These are phyloP conservation scores for Scolopax bukidnonensis DNA, from an alignment of 2,797 vertebrate species.

Conservation along the genomic window DNA sequence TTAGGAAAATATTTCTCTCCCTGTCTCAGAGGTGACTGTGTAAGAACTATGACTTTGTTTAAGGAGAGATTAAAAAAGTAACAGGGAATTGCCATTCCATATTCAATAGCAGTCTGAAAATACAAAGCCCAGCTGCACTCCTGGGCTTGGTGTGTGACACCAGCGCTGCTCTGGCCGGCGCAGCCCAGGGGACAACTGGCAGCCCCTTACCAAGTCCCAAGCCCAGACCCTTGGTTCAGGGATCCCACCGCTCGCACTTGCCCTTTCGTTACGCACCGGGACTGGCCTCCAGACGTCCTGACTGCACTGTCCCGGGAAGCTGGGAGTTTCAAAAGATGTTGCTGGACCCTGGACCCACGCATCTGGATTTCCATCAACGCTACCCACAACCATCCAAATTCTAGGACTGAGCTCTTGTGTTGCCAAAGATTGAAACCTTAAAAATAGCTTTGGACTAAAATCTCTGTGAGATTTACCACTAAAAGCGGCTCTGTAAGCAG, in stretches of 20 bases:
- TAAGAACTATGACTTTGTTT: constrained; percentile 55
- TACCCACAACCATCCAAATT: neutral
- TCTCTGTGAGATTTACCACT: neutral
- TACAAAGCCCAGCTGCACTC: neutral
- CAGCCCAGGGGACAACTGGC: neutral
- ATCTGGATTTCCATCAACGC: neutral
- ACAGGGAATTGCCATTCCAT: neutral
- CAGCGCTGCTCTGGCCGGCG: neutral
- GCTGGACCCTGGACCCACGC: neutral
- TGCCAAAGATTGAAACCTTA: neutral
- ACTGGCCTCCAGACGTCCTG: neutral
- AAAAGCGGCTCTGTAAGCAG: neutral
- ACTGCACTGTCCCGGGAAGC: neutral
- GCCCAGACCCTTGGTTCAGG: neutral
- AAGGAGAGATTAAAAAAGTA: constrained; percentile 37
- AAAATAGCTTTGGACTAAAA: neutral
- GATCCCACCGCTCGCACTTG: neutral
- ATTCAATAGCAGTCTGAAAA: neutral
- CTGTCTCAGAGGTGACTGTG: constrained; percentile 42
- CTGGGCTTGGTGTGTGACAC: neutral
- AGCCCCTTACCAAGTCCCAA: neutral
- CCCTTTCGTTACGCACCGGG: neutral
- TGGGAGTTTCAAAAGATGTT: neutral
- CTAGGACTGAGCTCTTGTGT: neutral
- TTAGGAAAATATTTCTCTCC: constrained; percentile 69